Percentiles rank a stretch among this genome's conserved stretches.
Conservation (phyloP, 1,140 invertebrate species). For the Meloidogyne exigua region DNA sequence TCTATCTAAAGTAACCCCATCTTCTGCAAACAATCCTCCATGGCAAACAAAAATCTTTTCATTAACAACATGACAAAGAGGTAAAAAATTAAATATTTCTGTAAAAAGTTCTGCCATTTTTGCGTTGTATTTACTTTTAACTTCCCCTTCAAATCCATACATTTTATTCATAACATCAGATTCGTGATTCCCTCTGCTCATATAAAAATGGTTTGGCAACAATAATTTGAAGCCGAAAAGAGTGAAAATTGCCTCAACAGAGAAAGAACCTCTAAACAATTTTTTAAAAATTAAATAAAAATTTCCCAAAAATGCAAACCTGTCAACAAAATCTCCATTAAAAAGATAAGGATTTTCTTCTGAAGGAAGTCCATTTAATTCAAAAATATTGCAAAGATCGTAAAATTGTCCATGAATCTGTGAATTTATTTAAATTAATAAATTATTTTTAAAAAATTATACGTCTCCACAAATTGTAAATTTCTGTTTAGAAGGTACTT, state of each 20-base stretch:
- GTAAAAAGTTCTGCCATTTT: constrained; percentile 96
- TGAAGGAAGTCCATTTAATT: constrained; percentile 90
- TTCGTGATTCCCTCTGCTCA: constrained; percentile 96
- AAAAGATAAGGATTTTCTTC: constrained; percentile 93
- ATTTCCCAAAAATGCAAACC: not conserved
- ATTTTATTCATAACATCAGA: constrained; percentile 93
- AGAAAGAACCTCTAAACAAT: constrained; percentile 82
- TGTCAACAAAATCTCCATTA: constrained; percentile 97
- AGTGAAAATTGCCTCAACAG: constrained; percentile 96
- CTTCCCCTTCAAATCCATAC: constrained; percentile 97
- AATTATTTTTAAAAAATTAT: constrained; percentile 5
- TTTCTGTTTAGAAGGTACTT: constrained; percentile 77
- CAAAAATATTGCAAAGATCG: constrained; percentile 95
- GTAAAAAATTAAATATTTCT: constrained; percentile 96
- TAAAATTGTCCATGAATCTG: constrained; percentile 95
- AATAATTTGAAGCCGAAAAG: constrained; percentile 94
- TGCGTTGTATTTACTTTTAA: constrained; percentile 84
- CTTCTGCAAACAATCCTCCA: constrained; percentile 83
- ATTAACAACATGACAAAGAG: constrained; percentile 91
- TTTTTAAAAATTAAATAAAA: not conserved
- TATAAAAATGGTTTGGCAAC: constrained; percentile 94
- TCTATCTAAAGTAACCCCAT: constrained; percentile 85
- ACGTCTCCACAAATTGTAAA: constrained; percentile 97
- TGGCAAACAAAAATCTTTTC: constrained; percentile 88
- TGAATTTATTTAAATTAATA: not conserved